Base-by-base conservation (phyloP, 1,140 invertebrate species). In the Spodoptera litura region DNA sequence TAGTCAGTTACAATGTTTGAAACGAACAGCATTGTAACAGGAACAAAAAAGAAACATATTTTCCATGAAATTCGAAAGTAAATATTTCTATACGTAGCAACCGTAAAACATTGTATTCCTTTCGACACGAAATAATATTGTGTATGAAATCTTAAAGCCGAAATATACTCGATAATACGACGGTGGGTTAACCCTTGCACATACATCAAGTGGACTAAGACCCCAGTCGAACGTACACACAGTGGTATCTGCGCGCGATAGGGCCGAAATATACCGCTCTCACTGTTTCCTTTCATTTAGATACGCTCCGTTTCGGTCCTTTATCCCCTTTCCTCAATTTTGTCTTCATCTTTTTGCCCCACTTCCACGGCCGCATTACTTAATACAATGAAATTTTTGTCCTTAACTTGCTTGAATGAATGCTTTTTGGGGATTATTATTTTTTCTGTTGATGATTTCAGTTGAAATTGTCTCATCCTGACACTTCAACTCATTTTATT, bases 171-270 rank as follows among this genome's bases (percentile, higher is more conserved):
- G 56, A 49, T 59, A 38, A 74, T 74, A 74, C 61, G 71, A 15
- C 38, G 20, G 71, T 8, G 38, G n/a, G 38, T 73, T 11, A 56
- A 58, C 72, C 78, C 71, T 79, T 52, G 78, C 52, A 55, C 59
- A 59, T 74, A 86, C 73, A 86, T 87, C 86, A 87, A 77, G 66
- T 84, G 82, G 83, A 86, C 83, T 81, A 81, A 83, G 80, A 82
- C 78, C 80, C 73, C 35, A 55, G 66, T 80, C 49, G 79, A 81
- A 81, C 77, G 81, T 75, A 83, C 79, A 82, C 62, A 10, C 9
- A 44, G 38, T 73, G 51, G 71, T 81, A 78, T 81, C 77, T 84
- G 66, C 49, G 15, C 20, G 66, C 72, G 85, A 86, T 81, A 82
- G 79, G 81, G 51, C 70, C 71, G 58, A 80, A 79, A 84, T 79